These are phyloP conservation scores for Calycopis cecrops DNA, from an alignment of 1,140 invertebrate genomes.

Conservation along the genomic window DNA sequence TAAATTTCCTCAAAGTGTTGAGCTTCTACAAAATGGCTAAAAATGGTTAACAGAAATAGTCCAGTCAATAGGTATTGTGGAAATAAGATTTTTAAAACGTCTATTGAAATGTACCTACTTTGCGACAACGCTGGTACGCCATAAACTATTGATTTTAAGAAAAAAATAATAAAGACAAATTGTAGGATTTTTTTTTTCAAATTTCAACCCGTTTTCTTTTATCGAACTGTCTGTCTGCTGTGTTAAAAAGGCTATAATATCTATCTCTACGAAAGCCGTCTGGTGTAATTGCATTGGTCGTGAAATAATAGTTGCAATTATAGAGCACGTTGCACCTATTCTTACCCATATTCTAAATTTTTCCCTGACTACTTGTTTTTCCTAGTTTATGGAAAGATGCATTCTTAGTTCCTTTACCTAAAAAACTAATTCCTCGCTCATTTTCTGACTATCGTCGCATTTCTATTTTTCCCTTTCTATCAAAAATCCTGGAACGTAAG, in stretches of 20 bases:
- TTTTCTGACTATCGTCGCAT: constrained; percentile 20
- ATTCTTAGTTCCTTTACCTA: constrained; percentile 18
- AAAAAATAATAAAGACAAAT: too few species aligned
- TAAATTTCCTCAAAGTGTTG: too few species aligned
- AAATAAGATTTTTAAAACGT: too few species aligned
- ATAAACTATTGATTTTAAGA: too few species aligned
- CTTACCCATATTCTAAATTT: constrained; percentile 19
- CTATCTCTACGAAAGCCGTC: constrained; percentile 18
- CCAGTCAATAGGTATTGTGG: too few species aligned
- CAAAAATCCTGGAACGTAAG: constrained; percentile 18
- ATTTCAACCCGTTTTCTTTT: constrained; percentile 3
- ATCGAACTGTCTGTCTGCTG: background rate
- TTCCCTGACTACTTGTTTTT: constrained; percentile 10
- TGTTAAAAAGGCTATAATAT: constrained; percentile 12
- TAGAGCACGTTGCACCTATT: constrained; percentile 1
- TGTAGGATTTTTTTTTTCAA: too few species aligned
- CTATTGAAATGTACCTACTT: too few species aligned
- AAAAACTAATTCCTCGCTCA: constrained; percentile 13
- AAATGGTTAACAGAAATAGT: too few species aligned
- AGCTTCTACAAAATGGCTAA: too few species aligned
- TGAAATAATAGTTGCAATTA: constrained; percentile 10
- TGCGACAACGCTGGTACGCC: too few species aligned
- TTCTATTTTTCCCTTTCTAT: too few species aligned
- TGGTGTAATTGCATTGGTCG: constrained; percentile 13
- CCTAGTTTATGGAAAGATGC: constrained; percentile 17